Conservation (phyloP, 2,113 vertebrate species). For the Cyprinus carpio region DNA sequence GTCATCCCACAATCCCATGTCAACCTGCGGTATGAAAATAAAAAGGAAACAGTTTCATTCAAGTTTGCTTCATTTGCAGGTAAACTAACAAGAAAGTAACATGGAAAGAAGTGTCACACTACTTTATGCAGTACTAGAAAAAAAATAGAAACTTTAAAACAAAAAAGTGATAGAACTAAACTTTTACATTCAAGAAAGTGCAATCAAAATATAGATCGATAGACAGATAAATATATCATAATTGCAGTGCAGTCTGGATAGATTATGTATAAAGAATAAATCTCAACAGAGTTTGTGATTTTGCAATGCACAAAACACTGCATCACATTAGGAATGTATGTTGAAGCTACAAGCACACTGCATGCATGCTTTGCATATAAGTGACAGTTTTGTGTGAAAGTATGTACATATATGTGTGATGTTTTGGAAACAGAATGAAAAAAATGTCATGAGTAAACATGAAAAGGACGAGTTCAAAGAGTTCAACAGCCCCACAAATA, state of each 20-base stretch:
- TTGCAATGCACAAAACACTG: neutral
- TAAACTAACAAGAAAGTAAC: neutral
- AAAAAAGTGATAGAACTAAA: no score
- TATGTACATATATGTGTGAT: neutral
- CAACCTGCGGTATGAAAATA: neutral
- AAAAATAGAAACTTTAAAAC: no score
- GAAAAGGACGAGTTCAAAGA: neutral
- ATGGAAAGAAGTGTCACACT: neutral
- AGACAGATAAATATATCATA: no score
- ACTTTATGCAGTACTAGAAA: no score
- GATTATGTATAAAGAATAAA: neutral
- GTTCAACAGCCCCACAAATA: neutral
- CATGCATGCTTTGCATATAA: neutral
- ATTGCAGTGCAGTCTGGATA: no score
- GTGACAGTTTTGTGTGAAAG: neutral
- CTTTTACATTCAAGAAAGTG: neutral
- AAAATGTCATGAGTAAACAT: no score
- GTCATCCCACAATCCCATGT: neutral
- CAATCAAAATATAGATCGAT: neutral
- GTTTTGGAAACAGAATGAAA: neutral
- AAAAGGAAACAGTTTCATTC: neutral
- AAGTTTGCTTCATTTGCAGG: neutral
- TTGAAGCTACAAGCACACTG: neutral
- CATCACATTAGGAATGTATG: neutral
- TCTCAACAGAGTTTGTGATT: neutral